Conservation (phyloP, 2,888 invertebrate genomes). For the Cantharis rufa region DNA sequence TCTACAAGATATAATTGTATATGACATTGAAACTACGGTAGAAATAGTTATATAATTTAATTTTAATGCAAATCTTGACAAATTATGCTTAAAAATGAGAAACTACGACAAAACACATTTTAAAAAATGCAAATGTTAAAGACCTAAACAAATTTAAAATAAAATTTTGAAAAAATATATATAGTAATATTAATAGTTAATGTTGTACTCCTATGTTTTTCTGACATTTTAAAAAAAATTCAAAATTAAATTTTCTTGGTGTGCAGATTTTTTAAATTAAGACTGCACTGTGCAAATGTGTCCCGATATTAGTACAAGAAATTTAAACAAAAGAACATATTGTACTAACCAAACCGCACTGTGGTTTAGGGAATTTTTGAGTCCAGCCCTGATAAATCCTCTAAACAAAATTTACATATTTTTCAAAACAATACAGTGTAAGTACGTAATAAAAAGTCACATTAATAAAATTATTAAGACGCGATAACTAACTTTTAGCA, state of each 20-base stretch:
- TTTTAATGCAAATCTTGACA: background rate
- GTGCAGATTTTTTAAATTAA: no score
- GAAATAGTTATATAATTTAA: background rate
- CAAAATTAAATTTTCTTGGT: no score
- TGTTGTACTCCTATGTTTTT: background rate
- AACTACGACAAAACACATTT: background rate
- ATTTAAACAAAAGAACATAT: background rate
- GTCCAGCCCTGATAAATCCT: background rate
- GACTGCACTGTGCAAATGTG: background rate
- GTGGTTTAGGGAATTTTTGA: background rate
- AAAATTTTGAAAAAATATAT: background rate
- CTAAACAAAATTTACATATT: background rate
- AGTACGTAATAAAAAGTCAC: background rate
- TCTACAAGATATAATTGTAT: background rate
- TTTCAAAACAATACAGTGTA: background rate
- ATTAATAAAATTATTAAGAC: background rate
- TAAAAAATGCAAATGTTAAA: no score
- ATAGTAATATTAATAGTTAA: no score
- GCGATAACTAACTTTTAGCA: background rate
- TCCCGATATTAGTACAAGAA: background rate
- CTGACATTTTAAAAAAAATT: background rate
- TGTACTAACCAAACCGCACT: background rate
- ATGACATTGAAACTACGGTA: background rate
- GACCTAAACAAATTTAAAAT: no score
- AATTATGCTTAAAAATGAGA: background rate